Evolutionary conservation across 2,888 invertebrate species (phyloP), one percentile per base, ranked within the genome.

Genomic region (Mimas tiliae): DNA sequence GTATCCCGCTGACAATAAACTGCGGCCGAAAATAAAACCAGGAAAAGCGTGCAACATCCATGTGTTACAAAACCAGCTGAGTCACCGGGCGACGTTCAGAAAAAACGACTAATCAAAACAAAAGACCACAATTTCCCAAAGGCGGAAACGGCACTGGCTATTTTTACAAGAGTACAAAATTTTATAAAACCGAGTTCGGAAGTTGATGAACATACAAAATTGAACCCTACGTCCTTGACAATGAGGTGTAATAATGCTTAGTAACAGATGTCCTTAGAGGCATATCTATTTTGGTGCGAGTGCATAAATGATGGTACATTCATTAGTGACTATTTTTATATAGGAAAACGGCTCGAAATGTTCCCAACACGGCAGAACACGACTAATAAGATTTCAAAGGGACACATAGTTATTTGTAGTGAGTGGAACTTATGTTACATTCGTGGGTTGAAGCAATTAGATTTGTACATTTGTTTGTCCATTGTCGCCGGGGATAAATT

Each of bases 71-170:
- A 83, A 79, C 73, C 78, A 78, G 78, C 77, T 79, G 81, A 84
- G 74, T 79, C 80, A 80, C 72, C 72, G 74, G 72, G 70, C 72
- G 73, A 72, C 74, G 70, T 68, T 55, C 45, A 62, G 16, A 34
- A 66, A 68, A 84, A 82, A 85, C 83, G 81, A 89, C 89, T 87
- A 90, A 89, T 45, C 48, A 64, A 53, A 64, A 42, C 42, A 64
- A 90, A 50, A 88, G 86, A 83, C 80, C 81, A 78, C 78, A 83
- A 84, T 87, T 85, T 85, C 81, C 85, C 81, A 79, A 84, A 89
- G 88, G 87, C 92, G 92, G 92, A 92, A 90, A 89, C 87, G 88
- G 82, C 83, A 77, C 74, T 71, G 81, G 85, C 91, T 92, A 91
- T 91, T 91, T 92, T 90, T 91, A 90, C 82, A 76, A 77, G 69